Base-by-base conservation (phyloP, 2,797 vertebrate genomes). In the Babyrousa celebensis region DNA sequence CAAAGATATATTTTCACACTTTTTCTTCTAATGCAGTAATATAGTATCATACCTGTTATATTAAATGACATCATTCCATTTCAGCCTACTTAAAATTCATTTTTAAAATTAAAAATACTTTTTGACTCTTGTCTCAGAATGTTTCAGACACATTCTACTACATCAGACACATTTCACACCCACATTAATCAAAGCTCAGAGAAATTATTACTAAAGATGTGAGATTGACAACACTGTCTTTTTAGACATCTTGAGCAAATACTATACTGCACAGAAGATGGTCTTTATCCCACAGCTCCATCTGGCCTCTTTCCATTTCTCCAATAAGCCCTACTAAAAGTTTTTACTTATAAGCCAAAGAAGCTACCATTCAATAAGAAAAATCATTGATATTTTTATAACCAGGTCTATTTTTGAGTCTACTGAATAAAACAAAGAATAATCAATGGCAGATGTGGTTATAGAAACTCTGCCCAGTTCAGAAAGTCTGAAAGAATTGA, bases 181-280 rank as follows among this genome's bases (percentile, higher is more conserved):
- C 94, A 98, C 94, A 94, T 94, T 97, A 97, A 98, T 98, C 96
- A 97, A 95, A 98, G 89, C 58, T 74, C 78, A 90, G 96, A 96
- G 63, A 95, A 87, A 52, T 89, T 67, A 96, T 97, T 95, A 85
- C 79, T 97, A 78, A 96, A 96, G 85, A 96, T 89, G 63, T 91
- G 71, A 96, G 89, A 96, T 71, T 94, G 95, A 97, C 96, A 96
- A 96, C 60, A 85, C 84, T 68, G 86, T 82, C 94, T 94, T 85
- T 89, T 85, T 78, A 96, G 89, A 96, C 36, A 96, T 77, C 62
- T 89, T 52, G 15, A 96, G 77, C 62, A 97, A 89, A 94, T 94
- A 77, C 54, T 88, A n/a, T 79, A 80, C n/a, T 90, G 82, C 89
- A 96, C 48, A 82, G 89, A 95, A 95, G 60, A 85, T 85, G 95